Base-by-base conservation (phyloP, 2,888 invertebrate genomes). In the Schizaphis graminum region DNA sequence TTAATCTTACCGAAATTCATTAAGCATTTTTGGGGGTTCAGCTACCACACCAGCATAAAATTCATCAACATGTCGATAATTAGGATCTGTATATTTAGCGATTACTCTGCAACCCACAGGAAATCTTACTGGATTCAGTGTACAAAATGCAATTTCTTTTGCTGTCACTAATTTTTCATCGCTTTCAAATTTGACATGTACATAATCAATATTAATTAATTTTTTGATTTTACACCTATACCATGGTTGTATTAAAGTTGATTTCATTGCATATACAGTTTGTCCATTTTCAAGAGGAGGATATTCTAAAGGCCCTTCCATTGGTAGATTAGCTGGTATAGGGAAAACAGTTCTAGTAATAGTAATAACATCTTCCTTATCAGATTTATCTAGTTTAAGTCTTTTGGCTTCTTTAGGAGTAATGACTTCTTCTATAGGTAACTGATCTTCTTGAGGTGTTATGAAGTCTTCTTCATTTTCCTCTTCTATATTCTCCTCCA, bases 91-190 rank as follows among this genome's bases (percentile, higher is more conserved):
- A 96, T 98, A 98, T 91, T 97, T 96, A 0, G 99, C 98, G 94
- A 99, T 97, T 0, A 99, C 97, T 89, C 99, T 96, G 0, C 98
- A 98, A 96, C 98, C 98, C 11, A 99, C 98, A 5, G 97, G 97
- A 95, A 98, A 96, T 35, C 97, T 96, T 0, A 98, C 97, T 85
- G 96, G 96, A 5, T 97, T 96, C 0, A 97, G 97, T 8, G 97
- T 96, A 35, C 96, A 96, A 95, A 97, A 98, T 0, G 99, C 98
- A 67, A 98, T 95, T 95, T 97, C 97, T 95, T 97, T 97, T 53
- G 53, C 77, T 4, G 67, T 47, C 26, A 91, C 8, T 67, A 93
- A 84, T 47, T 92, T 94, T 84, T 84, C 90, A 44, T 49, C 77
- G 87, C 4, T 21, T 26, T 89, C 53, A 28, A 89, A 92, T 16